Evolutionary conservation across 2,797 vertebrate species (phyloP), one percentile per base, ranked within the genome.

Genomic region (Gastrophryne carolinensis): DNA sequence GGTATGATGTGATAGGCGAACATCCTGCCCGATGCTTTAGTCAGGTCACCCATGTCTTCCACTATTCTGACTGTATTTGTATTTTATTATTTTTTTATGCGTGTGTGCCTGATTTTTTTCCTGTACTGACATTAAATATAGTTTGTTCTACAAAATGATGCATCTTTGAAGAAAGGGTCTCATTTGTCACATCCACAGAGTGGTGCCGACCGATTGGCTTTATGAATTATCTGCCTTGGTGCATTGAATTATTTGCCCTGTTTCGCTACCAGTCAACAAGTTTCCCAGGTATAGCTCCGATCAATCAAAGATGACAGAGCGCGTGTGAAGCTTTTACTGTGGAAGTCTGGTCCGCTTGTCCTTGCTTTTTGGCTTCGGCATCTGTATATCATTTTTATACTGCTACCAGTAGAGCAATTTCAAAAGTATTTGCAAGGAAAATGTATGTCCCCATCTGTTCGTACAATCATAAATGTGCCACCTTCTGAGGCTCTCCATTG

Each of bases 381-480:
- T 92, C 89, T 92, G 93, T 94, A 95, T 94, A 98, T 98, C 96
- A 98, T 97, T 93, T 96, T 98, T 98, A 97, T 97, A 98, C 91
- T 93, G 94, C 95, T 91, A 94, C 94, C 97, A 94, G 90, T 95
- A 97, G 96, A 95, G 93, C 95, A 94, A 96, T 98, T 98, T 93
- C 92, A 83, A 90, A 90, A 92, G 93, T 93, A 94, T 94, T 92
- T 93, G 96, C 92, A 89, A 92, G 91, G 92, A 94, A 95, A 96
- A 95, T 92, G 93, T 92, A 90, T 86, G 91, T 92, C 91, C 91
- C 95, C 97, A 98, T 98, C 97, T 99, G 97, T 97, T 96, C 94
- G 90, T 86, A 86, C 87, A 84, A 92, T 93, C 96, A 95, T 98
- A 98, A 98, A 98, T 95, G 95, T 97, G 95, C 95, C 94, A 95